Percentiles rank a stretch among this genome's conserved stretches.
Evolutionary conservation across 2,113 vertebrate species (phyloP).

Genomic region (Marmota flaviventris): DNA sequence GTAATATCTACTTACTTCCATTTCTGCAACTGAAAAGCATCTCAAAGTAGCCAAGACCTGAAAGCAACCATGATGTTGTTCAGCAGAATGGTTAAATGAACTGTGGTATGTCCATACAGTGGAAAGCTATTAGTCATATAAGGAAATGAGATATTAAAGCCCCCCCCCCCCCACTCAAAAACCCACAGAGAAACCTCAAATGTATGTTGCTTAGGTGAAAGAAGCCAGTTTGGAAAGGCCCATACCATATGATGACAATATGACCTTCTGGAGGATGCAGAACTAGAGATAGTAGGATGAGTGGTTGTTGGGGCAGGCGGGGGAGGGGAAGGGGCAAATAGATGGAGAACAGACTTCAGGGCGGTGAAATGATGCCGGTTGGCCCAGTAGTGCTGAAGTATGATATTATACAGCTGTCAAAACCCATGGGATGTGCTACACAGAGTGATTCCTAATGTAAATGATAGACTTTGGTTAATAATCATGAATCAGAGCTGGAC

Average conservation of each 20-base stretch:
- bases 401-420: neutral
- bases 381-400: too few species aligned
- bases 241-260: rapidly evolving
- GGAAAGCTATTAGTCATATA: neutral
- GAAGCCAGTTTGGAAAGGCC: neutral
- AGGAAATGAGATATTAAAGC: neutral
- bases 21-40: neutral
- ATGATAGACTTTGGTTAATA: neutral
- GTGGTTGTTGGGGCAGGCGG: neutral
- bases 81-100: neutral
- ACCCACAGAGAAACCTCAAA: neutral
- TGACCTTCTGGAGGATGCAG: neutral
- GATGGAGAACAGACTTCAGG: neutral
- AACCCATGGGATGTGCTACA: neutral
- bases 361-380: too few species aligned
- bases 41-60: neutral
- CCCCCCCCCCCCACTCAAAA: too few species aligned
- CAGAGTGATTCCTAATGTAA: neutral
- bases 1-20: neutral
- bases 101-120: neutral
- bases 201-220: neutral
- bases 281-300: neutral
- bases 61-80: neutral
- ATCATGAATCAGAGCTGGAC: neutral
- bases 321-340: neutral